Evolutionary conservation across 2,888 invertebrate genomes (phyloP).

Genomic region (Drepana falcataria): DNA sequence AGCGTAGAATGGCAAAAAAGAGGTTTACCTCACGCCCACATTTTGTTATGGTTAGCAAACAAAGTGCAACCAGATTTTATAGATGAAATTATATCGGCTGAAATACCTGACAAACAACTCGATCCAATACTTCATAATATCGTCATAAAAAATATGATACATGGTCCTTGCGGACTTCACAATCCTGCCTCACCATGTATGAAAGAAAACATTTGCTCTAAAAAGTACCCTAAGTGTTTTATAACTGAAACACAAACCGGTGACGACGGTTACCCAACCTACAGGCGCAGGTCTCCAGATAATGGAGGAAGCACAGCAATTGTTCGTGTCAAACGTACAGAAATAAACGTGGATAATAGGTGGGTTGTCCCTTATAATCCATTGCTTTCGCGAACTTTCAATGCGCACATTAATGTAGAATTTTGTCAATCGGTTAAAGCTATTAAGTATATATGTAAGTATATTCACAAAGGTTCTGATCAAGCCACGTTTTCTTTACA

Average conservation of each 20-base stretch:
- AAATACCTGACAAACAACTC: constrained; percentile 10
- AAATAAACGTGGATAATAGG: constrained; percentile 19
- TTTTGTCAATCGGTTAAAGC: constrained; percentile 16
- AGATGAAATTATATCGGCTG: constrained; percentile 11
- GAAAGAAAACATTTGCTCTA: constrained; percentile 38
- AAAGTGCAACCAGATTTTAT: constrained; percentile 14
- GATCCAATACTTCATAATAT: constrained; percentile 8
- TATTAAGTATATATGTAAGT: constrained; percentile 16
- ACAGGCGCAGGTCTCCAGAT: constrained; percentile 24
- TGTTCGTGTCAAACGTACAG: constrained; percentile 8
- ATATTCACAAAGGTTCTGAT: too few relatives aligned
- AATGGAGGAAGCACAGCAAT: constrained; percentile 20
- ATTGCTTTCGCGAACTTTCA: too few relatives aligned
- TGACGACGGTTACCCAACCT: constrained; percentile 38
- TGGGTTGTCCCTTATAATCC: too few relatives aligned
- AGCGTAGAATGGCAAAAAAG: constrained; percentile 21
- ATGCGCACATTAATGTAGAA: constrained; percentile 17
- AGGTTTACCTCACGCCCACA: constrained; percentile 17
- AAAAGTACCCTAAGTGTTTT: constrained; percentile 27
- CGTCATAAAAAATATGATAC: constrained; percentile 9
- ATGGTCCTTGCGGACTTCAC: constrained; percentile 11
- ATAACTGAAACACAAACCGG: constrained; percentile 31
- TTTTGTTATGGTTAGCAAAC: constrained; percentile 14
- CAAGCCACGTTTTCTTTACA: too few relatives aligned
- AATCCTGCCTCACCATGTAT: constrained; percentile 11